Conservation (phyloP, 2,888 invertebrate species). For the Euplagia quadripunctaria region DNA sequence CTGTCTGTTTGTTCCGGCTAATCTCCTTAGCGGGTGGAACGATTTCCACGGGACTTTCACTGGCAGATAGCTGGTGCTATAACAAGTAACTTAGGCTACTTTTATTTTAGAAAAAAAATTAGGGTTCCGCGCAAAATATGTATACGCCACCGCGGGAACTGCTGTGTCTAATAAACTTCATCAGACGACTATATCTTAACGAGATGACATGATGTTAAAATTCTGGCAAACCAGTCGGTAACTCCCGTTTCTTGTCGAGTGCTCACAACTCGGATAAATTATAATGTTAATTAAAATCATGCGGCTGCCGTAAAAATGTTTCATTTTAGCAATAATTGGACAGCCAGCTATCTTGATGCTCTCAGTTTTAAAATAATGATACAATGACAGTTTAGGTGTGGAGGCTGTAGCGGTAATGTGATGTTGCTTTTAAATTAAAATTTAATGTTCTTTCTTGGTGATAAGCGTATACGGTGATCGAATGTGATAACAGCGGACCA, state of each 20-base stretch:
- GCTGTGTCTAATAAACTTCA: conserved; percentile 1
- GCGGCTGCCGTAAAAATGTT: background rate
- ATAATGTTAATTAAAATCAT: background rate
- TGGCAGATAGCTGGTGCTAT: too few relatives aligned
- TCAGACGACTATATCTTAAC: background rate
- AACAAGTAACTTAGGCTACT: too few relatives aligned
- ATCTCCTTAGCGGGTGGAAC: too few relatives aligned
- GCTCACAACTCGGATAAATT: background rate
- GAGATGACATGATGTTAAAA: conserved; percentile 1
- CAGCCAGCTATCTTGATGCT: background rate
- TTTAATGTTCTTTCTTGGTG: background rate
- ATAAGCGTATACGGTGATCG: background rate
- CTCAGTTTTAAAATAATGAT: background rate
- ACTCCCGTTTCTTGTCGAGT: background rate
- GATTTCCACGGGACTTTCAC: too few relatives aligned
- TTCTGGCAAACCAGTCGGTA: background rate
- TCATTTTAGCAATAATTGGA: conserved; percentile 8
- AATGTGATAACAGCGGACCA: background rate
- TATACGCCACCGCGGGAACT: too few relatives aligned
- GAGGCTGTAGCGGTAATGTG: background rate
- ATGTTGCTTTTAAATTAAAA: background rate
- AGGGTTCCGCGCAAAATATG: too few relatives aligned
- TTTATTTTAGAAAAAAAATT: too few relatives aligned
- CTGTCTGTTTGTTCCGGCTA: too few relatives aligned
- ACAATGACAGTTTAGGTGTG: background rate